These are phyloP conservation scores for Himalopsyche anomala DNA, from an alignment of 2,888 invertebrate species.

Conservation along the genomic window DNA sequence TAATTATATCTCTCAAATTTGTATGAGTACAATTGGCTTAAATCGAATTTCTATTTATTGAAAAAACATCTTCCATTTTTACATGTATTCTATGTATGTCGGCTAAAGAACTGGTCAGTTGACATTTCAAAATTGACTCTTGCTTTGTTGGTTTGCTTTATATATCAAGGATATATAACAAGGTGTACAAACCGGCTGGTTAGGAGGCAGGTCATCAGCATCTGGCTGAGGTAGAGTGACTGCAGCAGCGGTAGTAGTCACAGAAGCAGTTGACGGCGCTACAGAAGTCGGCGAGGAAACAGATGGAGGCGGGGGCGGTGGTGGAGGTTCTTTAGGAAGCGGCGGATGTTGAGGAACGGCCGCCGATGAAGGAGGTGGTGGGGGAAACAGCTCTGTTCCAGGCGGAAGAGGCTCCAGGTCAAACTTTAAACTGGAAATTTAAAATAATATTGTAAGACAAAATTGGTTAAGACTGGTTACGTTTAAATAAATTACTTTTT, in stretches of 20 bases:
- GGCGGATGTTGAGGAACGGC: constrained; percentile 63
- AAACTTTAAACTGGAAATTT: background rate
- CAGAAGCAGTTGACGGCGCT: constrained; percentile 49
- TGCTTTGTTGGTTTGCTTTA: no score
- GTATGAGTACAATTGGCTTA: no score
- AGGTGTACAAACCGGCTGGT: background rate
- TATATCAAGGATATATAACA: background rate
- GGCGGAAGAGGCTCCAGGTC: constrained; percentile 64
- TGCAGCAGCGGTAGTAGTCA: background rate
- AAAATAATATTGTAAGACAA: no score
- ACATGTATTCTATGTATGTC: no score
- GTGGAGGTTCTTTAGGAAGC: constrained; percentile 34
- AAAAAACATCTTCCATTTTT: no score
- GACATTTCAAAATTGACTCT: no score
- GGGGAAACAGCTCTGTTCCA: constrained; percentile 65
- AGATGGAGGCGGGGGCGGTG: constrained; percentile 55
- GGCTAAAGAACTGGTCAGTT: no score
- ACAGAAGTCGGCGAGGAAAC: background rate
- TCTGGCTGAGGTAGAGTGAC: background rate
- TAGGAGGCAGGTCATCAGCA: background rate
- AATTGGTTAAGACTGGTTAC: no score
- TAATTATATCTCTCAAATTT: no score
- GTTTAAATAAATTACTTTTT: no score
- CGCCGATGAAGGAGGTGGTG: constrained; percentile 71
- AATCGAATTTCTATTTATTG: no score